These are phyloP conservation scores for Oscheius onirici DNA, from an alignment of 2,888 invertebrate genomes.

Conservation along the genomic window DNA sequence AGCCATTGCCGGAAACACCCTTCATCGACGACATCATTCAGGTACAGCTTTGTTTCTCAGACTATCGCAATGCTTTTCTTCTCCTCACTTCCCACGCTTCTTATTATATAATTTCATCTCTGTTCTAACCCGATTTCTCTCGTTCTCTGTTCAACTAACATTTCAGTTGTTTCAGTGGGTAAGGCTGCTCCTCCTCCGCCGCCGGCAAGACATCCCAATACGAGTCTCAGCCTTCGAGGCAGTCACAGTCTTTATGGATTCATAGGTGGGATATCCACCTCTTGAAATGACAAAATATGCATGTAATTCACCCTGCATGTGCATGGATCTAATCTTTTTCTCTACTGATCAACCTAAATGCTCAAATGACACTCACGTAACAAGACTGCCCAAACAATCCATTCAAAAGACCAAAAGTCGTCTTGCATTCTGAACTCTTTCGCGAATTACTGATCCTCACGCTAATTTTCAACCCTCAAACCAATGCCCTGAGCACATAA, in stretches of 20 bases:
- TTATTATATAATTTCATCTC: neutral
- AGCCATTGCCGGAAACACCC: slow-evolving; percentile 31
- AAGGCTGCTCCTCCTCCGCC: slow-evolving; percentile 84
- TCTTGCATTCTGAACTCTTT: neutral
- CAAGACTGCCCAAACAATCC: neutral
- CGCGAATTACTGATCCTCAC: no score
- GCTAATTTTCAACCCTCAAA: neutral
- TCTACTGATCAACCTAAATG: no score
- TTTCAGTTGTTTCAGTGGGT: slow-evolving; percentile 31
- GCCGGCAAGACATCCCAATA: slow-evolving; percentile 91
- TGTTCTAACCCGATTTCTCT: slow-evolving; percentile 7
- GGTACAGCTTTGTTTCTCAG: slow-evolving; percentile 70
- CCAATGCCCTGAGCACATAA: neutral
- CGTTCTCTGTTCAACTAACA: slow-evolving; percentile 1
- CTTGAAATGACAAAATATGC: no score
- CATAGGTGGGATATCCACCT: slow-evolving; percentile 19
- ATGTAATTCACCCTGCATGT: neutral
- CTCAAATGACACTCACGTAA: neutral
- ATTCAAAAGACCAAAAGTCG: neutral
- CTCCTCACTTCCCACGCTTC: neutral
- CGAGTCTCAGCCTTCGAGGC: slow-evolving; percentile 88
- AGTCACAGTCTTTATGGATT: slow-evolving; percentile 37
- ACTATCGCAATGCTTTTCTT: slow-evolving; percentile 75
- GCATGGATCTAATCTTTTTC: no score
- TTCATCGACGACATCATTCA: slow-evolving; percentile 43